phyloP scores from a whole-genome alignment of 1,140 invertebrate genomes.

The Drosophila neocordata region DNA sequence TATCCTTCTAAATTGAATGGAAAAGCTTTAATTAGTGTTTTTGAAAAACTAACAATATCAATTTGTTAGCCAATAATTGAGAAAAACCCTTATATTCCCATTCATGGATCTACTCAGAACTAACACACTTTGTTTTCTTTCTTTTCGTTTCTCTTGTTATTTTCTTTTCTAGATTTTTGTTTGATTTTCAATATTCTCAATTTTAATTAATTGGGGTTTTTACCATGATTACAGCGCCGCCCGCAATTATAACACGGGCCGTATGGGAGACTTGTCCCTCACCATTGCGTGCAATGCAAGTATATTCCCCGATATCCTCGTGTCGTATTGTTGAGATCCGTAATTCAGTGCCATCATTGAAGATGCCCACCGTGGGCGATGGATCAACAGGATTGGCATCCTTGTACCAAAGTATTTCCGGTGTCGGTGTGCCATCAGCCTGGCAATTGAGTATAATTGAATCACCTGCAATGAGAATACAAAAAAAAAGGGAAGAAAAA shows the following conservation, averaged over 20 bases:
- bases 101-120: neutral
- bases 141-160: neutral
- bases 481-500: constrained; percentile 16
- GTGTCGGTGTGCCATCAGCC: constrained; percentile 95
- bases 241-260: constrained; percentile 96
- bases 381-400: constrained; percentile 94
- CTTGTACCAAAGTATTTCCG: constrained; percentile 95
- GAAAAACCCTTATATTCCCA: neutral
- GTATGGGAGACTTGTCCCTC: constrained; percentile 97
- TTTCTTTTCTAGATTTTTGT: constrained; percentile 4
- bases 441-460: constrained; percentile 97
- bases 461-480: constrained; percentile 86
- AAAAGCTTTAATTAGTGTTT: constrained; percentile 5
- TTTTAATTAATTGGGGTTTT: constrained; percentile 73
- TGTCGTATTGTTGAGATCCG: constrained; percentile 94
- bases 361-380: constrained; percentile 92
- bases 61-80: neutral
- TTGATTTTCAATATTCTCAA: constrained; percentile 41
- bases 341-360: constrained; percentile 95
- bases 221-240: constrained; percentile 90
- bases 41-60: neutral
- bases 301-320: constrained; percentile 97
- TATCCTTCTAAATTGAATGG: constrained; percentile 47
- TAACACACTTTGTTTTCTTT: neutral
- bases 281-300: constrained; percentile 96